A percentile compares a stretch with the other conserved stretches of the same genome.
Conservation (phyloP, 2,797 vertebrate genomes). For the Chloroceryle inda region DNA sequence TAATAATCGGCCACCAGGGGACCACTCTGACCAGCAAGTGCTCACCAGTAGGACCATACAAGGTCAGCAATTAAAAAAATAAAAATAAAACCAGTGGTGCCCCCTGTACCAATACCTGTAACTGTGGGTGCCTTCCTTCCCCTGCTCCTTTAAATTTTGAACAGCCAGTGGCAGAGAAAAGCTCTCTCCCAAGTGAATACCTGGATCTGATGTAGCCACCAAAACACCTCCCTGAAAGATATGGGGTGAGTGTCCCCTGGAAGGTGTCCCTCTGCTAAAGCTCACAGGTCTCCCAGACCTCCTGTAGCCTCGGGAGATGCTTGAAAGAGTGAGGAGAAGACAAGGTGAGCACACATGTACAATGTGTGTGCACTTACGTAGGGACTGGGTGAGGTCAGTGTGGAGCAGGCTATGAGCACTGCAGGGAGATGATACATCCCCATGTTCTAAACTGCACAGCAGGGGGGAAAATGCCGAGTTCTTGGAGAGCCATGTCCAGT, state of each 20-base stretch:
- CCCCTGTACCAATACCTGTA: background rate
- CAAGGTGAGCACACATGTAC: background rate
- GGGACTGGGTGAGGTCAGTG: background rate
- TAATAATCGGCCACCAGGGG: background rate
- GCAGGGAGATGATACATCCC: background rate
- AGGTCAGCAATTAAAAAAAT: background rate
- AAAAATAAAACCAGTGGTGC: background rate
- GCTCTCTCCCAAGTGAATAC: background rate
- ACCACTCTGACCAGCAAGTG: background rate
- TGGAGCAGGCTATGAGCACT: background rate
- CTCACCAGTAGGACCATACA: background rate
- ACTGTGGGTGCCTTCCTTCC: background rate
- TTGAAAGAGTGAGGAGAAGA: background rate
- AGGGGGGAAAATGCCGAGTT: background rate
- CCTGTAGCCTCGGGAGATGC: background rate
- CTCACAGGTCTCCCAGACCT: background rate
- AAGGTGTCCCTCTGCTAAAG: background rate
- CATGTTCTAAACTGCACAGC: background rate
- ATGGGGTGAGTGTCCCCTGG: rapidly evolving
- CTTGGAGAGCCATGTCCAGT: background rate
- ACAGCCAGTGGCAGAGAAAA: background rate
- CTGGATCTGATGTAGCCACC: background rate
- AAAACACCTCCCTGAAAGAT: background rate
- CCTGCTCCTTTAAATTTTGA: background rate
- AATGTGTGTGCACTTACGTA: background rate